Evolutionary conservation across 2,888 invertebrate species (phyloP), one percentile per base, ranked within the genome.

Genomic region (Lasius fuliginosus): DNA sequence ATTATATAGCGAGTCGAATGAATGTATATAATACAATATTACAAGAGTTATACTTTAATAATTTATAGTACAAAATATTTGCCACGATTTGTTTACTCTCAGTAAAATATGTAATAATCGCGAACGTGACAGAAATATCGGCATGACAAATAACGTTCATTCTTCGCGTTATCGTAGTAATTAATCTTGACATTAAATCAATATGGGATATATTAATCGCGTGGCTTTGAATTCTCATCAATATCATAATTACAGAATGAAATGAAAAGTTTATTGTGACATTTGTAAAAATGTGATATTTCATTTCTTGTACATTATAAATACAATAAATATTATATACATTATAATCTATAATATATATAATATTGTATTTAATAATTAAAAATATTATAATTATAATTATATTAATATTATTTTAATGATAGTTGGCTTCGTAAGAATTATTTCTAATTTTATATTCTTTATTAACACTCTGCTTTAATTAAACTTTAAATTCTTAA

Each of bases 131-230:
- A 12, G 46, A 71, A 33, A 60, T 46, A 71, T 46, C 23, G 36
- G 12, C 18, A 9, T 42, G 69, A 68, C 56, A 58, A 79, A 68
- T 60, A 60, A 71, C 23, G 6, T 56, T 46, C 36, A 60, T 71
- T 71, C 79, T 46, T 46, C 18, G n/a, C 23, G 18, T 9, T 79
- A 71, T 71, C 46, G 8, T 33, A 33, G 23, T 79, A 79, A 79
- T 79, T 46, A 79, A 71, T 79, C 79, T 79, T 71, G 79, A 18
- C 71, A 18, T 71, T 23, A 79, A 79, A 79, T 60, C 71, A 71
- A 79, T 79, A 71, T 2, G 1, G 46, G 18, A 6, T 27, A 11
- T 36, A 79, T 71, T 69, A 79, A 71, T 79, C 33, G 46, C 8
- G 23, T 12, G 11, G n/a, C 15, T 36, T 40, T n/a, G 36, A 65